Evolutionary conservation across 2,113 vertebrate genomes (phyloP).

Genomic region (Thoracochromis brauschi): DNA sequence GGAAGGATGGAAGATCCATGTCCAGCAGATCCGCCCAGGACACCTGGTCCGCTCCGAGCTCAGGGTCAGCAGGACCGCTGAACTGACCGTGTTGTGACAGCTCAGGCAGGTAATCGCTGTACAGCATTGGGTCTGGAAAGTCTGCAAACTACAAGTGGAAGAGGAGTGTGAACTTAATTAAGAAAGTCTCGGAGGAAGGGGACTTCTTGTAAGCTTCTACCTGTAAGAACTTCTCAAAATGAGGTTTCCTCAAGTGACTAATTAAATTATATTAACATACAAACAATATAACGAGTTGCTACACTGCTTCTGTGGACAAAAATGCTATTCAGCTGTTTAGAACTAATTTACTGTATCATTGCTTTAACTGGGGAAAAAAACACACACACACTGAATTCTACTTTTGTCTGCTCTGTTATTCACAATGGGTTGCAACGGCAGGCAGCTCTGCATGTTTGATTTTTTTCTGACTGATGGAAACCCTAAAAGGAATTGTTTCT

Average conservation of each 20-base stretch:
- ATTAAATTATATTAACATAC: background rate
- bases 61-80: constrained; percentile 64
- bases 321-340: background rate
- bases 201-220: background rate
- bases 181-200: background rate
- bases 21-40: constrained; percentile 86
- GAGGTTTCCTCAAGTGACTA: background rate
- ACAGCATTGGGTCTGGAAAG: constrained; percentile 86
- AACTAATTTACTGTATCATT: background rate
- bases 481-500: background rate
- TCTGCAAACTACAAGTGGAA: constrained; percentile 79
- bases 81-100: constrained; percentile 75
- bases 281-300: background rate
- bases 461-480: background rate
- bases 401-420: background rate
- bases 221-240: background rate
- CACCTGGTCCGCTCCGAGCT: constrained; percentile 75
- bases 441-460: background rate
- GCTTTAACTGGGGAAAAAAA: background rate
- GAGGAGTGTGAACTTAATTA: background rate
- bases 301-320: background rate
- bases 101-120: constrained; percentile 90
- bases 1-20: constrained; percentile 96
- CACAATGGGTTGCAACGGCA: background rate
- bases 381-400: background rate